phyloP scores from a whole-genome alignment of 2,113 vertebrate species.

The Proteles cristata region DNA sequence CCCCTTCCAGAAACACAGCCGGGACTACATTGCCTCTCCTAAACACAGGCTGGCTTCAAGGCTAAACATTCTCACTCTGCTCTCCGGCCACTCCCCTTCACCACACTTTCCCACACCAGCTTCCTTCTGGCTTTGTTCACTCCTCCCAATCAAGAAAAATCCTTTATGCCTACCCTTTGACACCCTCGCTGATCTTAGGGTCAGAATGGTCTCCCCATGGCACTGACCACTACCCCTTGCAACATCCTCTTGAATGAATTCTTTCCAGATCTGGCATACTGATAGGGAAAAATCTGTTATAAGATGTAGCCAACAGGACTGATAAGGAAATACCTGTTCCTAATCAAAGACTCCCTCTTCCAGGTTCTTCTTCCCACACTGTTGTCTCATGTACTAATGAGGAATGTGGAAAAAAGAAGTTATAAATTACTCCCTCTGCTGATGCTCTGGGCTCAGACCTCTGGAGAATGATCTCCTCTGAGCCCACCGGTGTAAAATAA shows the following conservation, averaged over 20 bases:
- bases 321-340: no score
- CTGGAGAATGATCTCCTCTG: no score
- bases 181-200: rapidly evolving
- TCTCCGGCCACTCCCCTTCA: rapidly evolving
- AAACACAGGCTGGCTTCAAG: not conserved
- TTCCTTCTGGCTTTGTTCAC: not conserved
- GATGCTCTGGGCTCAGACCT: no score
- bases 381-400: no score
- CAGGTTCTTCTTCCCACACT: no score
- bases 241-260: no score
- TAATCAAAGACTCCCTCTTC: no score
- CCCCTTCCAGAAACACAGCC: not conserved
- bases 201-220: not conserved
- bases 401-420: no score
- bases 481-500: no score
- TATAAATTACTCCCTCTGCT: no score
- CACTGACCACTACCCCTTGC: not conserved
- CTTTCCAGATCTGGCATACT: not conserved
- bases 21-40: not conserved
- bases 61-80: not conserved
- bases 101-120: rapidly evolving
- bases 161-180: not conserved
- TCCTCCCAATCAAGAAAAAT: not conserved
- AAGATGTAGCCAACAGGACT: no score
- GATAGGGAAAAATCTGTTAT: no score